Base-by-base conservation (phyloP, 2,113 vertebrate species). In the Thamnaconus septentrionalis region DNA sequence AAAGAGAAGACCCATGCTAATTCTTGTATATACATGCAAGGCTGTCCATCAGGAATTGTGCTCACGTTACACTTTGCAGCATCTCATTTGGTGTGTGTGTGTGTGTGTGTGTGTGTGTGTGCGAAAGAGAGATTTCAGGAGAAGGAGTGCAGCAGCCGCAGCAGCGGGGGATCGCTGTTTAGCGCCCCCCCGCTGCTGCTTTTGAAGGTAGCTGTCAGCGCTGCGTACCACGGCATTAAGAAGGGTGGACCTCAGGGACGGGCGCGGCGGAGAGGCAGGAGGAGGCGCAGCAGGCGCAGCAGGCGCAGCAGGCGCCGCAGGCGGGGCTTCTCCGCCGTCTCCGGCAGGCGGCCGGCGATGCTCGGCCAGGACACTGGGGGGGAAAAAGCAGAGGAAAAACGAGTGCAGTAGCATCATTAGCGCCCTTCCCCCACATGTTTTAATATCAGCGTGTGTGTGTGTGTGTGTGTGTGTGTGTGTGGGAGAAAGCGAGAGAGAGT, bases 171-270 rank as follows among this genome's bases (percentile, higher is more conserved):
- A 56, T 8, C 46, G 65, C 64, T 85, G 67, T 82, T 83, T 73
- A 81, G 75, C 4, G 8, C 66, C 61, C 74, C 72, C 68, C 78
- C 67, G 70, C 70, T 80, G 79, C 67, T 80, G 73, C 78, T 69
- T 85, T 76, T 80, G 59, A 84, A 84, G 76, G 75, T 55, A 72
- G 75, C 79, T 85, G 86, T 82, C 82, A 87, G 76, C 40, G 59
- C 66, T 77, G 57, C 79, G 62, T 54, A 82, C 79, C 78, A 71
- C 78, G 81, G 81, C 77, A 87, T 87, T 76, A 81, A 63, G 63
- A 69, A 67, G 71, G 74, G 65, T 73, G 76, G 81, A 78, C 88
- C 83, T 66, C 40, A 31, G 87, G 82, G 86, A 83, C 40, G 41
- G 66, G 67, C 56, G 43, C 71, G 72, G 78, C 74, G 55, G 71